Conservation (phyloP, 2,888 invertebrate genomes). For the Mamestra brassicae region DNA sequence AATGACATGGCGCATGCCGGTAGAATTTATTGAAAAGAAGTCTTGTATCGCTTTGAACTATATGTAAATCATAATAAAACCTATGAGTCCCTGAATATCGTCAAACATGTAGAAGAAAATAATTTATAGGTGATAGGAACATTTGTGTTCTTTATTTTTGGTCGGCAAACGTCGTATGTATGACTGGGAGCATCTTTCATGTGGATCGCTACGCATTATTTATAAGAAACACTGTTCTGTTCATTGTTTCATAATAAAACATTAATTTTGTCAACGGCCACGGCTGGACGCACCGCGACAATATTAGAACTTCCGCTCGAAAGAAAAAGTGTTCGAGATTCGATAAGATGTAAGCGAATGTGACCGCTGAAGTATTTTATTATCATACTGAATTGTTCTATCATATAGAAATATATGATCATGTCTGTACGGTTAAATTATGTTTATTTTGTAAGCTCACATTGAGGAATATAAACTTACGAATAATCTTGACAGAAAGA, state of each 20-base stretch:
- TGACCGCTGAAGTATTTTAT: constrained; percentile 63
- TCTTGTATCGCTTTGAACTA: constrained; percentile 60
- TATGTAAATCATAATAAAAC: constrained; percentile 66
- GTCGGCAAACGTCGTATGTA: constrained; percentile 61
- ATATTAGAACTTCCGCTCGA: constrained; percentile 88
- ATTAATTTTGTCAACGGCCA: constrained; percentile 89
- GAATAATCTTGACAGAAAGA: constrained; percentile 39
- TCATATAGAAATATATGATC: constrained; percentile 54
- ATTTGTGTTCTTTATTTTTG: constrained; percentile 53
- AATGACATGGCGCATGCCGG: constrained; percentile 50
- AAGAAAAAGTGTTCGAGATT: constrained; percentile 64
- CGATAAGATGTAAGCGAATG: constrained; percentile 63
- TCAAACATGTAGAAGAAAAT: constrained; percentile 61
- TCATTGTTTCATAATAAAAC: constrained; percentile 90
- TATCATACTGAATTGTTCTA: constrained; percentile 58
- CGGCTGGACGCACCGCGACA: constrained; percentile 81
- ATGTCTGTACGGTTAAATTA: constrained; percentile 52
- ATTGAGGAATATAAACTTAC: constrained; percentile 49
- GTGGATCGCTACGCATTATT: constrained; percentile 81
- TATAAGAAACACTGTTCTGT: constrained; percentile 84
- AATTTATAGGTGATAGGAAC: constrained; percentile 60
- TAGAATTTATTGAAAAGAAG: constrained; percentile 60
- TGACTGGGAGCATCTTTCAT: constrained; percentile 82
- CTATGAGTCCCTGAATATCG: constrained; percentile 64
- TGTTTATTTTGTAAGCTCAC: constrained; percentile 58